Evolutionary conservation across 2,797 vertebrate species (phyloP).

Genomic region (Orientallactaga sibirica): DNA sequence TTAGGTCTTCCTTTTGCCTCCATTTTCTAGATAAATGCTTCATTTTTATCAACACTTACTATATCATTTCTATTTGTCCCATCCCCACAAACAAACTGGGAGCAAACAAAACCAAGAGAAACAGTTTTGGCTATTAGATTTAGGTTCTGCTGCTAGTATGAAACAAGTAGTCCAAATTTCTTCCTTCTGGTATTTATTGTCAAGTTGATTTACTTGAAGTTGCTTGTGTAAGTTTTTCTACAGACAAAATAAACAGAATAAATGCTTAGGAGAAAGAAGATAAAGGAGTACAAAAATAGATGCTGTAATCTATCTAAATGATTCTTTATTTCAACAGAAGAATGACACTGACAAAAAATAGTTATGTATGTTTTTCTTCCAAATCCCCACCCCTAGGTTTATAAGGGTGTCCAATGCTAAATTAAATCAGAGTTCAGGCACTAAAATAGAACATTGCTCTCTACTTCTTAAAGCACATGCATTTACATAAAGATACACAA

Average conservation of each 20-base stretch:
- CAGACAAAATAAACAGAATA: neutral
- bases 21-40: constrained; percentile 68
- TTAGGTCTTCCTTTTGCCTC: constrained; percentile 48
- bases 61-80: constrained; percentile 63
- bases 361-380: neutral
- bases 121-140: neutral
- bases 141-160: neutral
- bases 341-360: neutral
- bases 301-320: constrained; percentile 29
- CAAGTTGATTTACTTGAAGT: neutral
- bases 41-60: constrained; percentile 65
- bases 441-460: neutral
- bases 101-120: constrained; percentile 29
- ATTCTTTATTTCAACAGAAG: constrained; percentile 38
- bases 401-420: neutral
- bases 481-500: neutral
- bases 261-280: neutral
- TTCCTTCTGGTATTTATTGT: neutral
- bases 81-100: neutral
- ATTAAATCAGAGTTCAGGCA: neutral
- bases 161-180: constrained; percentile 21
- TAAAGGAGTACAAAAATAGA: neutral
- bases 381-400: constrained; percentile 28
- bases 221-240: neutral
- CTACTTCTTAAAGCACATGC: neutral